phyloP scores from a whole-genome alignment of 2,113 vertebrate genomes.

The Galemys pyrenaicus region DNA sequence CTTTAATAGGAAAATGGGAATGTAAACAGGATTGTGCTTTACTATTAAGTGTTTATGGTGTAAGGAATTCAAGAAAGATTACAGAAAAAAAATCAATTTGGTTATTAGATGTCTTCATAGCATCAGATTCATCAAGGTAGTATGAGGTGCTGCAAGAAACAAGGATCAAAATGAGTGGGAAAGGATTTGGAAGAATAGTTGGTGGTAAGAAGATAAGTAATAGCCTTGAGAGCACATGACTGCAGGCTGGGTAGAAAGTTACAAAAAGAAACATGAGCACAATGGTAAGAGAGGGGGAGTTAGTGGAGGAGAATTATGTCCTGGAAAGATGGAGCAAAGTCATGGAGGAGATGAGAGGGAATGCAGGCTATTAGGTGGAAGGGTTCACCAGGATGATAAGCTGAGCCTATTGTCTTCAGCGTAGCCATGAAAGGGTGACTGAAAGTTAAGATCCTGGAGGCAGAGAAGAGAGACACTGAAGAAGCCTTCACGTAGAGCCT shows the following conservation, averaged over 20 bases:
- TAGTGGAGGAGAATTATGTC: not conserved
- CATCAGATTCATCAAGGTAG: not conserved
- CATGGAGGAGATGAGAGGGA: not conserved
- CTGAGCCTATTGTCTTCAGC: not conserved
- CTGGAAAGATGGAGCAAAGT: not conserved
- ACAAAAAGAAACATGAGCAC: not conserved
- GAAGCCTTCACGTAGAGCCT: not conserved
- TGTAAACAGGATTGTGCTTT: not conserved
- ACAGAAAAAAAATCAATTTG: not conserved
- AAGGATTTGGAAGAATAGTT: not conserved
- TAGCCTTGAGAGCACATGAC: not conserved
- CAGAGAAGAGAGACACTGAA: not conserved
- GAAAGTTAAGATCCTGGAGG: not conserved
- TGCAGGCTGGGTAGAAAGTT: not conserved
- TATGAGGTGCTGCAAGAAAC: not conserved
- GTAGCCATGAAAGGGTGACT: not conserved
- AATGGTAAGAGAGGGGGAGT: not conserved
- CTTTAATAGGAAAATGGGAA: not conserved
- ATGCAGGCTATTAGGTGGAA: not conserved
- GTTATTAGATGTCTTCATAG: not conserved
- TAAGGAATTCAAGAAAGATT: conserved; percentile 31
- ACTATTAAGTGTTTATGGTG: not conserved
- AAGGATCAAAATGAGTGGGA: not conserved
- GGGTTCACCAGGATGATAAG: not conserved
- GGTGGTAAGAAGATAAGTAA: not conserved